Evolutionary conservation across 2,113 vertebrate genomes (phyloP), one percentile per base, ranked within the genome.

Genomic region (Anhinga rufa): DNA sequence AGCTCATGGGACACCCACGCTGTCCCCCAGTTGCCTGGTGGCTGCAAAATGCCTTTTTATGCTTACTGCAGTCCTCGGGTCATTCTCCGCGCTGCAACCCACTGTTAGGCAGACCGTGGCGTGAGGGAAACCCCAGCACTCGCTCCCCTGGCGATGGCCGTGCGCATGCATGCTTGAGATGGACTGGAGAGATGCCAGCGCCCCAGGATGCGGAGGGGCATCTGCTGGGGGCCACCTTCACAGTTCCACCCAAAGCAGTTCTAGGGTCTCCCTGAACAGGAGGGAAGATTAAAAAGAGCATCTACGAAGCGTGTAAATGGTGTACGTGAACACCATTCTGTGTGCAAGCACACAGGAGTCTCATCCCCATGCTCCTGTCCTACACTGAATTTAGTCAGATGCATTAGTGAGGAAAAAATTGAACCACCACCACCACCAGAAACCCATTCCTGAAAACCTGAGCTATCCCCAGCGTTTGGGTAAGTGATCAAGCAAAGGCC

Each of bases 101-200:
- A 34, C n/a, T 14, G 36, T 49, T 60, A 55, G 9, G 66, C 62
- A 46, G 48, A 28, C 34, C 5, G 15, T 1, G 71, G 74, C 57
- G 38, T 0, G 5, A 58, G 24, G 20, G 68, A 74, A 72, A 28
- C 31, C 61, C 31, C 7, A 38, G 48, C 12, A 51, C n/a, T 17
- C 31, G 16, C 12, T 68, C 17, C 36, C 21, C 55, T 38, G 22
- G 31, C 86, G 58, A 25, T 7, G 24, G 49, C 51, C 18, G 2
- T 2, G 44, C 5, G 1, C 28, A 9, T 4, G 3, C 0, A 2
- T 22, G 9, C 21, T 10, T 31, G 48, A 71, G 42, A 58, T 0
- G 48, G 54, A 46, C 54, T 22, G 32, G 69, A 49, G 66, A 58
- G n/a, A 52, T 25, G 49, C 25, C 82, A 85, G 19, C 1, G 1